Percentiles rank a stretch among this genome's conserved stretches.
Evolutionary conservation across 2,113 vertebrate species (phyloP).

Genomic region (Nyctereutes procyonoides): DNA sequence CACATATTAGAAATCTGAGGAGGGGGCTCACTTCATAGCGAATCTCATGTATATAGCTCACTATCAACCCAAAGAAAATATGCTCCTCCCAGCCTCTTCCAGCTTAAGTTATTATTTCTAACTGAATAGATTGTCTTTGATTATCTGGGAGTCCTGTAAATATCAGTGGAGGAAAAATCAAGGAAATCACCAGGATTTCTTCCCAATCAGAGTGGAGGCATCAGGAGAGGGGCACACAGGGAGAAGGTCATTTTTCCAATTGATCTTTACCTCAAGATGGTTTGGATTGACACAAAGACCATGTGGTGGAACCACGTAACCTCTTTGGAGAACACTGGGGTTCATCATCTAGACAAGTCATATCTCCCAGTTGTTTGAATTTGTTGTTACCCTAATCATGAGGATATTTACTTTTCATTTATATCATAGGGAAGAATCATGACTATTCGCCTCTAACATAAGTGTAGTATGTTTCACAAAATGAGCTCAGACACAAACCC

Average conservation of each 20-base stretch:
- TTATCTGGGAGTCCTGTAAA: background rate
- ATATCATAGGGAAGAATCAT: background rate
- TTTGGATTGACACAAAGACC: background rate
- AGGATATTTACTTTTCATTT: background rate
- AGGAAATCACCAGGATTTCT: background rate
- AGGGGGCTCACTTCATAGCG: background rate
- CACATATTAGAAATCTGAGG: background rate
- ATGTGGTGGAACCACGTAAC: accelerated
- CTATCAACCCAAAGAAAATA: background rate
- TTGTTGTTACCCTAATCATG: background rate
- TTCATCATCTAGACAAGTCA: background rate
- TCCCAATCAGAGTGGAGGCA: background rate
- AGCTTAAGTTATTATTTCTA: conserved; percentile 23
- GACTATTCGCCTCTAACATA: background rate
- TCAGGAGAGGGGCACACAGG: accelerated
- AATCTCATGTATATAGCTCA: background rate
- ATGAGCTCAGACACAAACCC: background rate
- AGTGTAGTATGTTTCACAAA: background rate
- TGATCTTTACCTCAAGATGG: background rate
- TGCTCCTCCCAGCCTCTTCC: background rate
- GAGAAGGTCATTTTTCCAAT: background rate
- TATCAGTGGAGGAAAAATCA: background rate
- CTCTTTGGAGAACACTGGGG: background rate
- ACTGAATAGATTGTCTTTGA: background rate
- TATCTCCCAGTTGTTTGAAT: background rate